These are phyloP conservation scores for Eidolon helvum DNA, from an alignment of 2,113 vertebrate species.

Conservation along the genomic window DNA sequence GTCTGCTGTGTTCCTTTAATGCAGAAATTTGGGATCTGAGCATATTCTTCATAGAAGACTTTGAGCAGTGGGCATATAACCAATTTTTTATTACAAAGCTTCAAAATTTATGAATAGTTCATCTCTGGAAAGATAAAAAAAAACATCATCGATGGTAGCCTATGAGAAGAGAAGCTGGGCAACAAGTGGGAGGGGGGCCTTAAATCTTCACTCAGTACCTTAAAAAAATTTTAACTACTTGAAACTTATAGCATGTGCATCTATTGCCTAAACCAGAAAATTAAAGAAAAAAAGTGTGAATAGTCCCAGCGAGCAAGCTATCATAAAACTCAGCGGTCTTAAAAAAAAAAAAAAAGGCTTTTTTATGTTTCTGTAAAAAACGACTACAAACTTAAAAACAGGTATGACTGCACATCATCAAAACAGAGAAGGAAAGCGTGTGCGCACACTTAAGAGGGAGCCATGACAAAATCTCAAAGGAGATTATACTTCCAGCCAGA, in stretches of 20 bases:
- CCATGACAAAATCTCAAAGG: neutral
- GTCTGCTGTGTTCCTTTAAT: neutral
- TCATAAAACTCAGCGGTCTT: neutral
- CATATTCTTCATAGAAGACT: neutral
- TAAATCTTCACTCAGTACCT: neutral
- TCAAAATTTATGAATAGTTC: neutral
- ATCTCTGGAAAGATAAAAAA: conserved; percentile 19
- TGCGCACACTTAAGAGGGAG: neutral
- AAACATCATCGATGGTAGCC: neutral
- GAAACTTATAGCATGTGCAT: neutral
- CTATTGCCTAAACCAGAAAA: neutral
- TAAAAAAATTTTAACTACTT: neutral
- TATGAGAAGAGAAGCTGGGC: neutral
- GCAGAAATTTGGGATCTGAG: neutral
- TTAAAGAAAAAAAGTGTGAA: neutral
- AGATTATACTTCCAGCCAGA: neutral
- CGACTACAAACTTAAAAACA: conserved; percentile 23
- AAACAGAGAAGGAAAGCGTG: neutral
- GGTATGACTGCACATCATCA: neutral
- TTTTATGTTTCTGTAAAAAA: conserved; percentile 1
- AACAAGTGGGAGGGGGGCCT: neutral
- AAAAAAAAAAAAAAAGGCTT: neutral
- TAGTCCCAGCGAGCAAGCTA: neutral
- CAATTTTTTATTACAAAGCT: neutral
- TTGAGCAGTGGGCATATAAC: neutral